Evolutionary conservation across 2,797 vertebrate species (phyloP), one percentile per base, ranked within the genome.

Genomic region (Borostomias antarcticus): DNA sequence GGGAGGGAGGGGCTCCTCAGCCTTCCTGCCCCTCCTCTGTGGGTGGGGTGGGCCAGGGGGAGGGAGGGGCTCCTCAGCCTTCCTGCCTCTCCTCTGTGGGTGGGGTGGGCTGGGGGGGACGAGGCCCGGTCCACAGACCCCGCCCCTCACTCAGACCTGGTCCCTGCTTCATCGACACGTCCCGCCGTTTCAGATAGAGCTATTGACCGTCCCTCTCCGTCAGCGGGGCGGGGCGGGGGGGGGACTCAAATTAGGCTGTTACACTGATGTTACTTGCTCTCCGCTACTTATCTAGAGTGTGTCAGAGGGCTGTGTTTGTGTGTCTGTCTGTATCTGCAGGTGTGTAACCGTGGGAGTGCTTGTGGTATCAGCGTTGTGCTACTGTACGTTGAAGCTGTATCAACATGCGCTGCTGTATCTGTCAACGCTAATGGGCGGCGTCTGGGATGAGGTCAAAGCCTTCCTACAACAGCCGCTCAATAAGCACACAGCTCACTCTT

Each of bases 91-190:
- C 54, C 57, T 37, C 66, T 57, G 62, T n/a, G 60, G 73, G 62
- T 73, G 75, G 33, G 56, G 58, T 62, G 66, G 50, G 17, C 10
- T 19, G n/a, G 4, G 19, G 29, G 52, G 26, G 25, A 26, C 23
- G 33, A 64, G 58, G 51, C n/a, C n/a, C n/a, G n/a, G n/a, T n/a
- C 65, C n/a, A n/a, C 68, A 73, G 85, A 82, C 72, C 77, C 62
- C 72, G 68, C 78, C 63, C 85, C 82, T 85, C 79, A 84, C 78
- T 93, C 85, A 90, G 66, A 82, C 77, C 29, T 80, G 28, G 83
- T 90, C 86, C 63, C 70, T 62, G 48, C 72, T 51, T 73, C 69
- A 90, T 73, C 82, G 76, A 85, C 77, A 75, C 85, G 84, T 91
- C 87, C 73, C 30, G 89, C 86, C 79, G 76, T 88, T 54, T 78